Evolutionary conservation across 2,113 vertebrate species (phyloP), one percentile per base, ranked within the genome.

Genomic region (Mustelus asterias): DNA sequence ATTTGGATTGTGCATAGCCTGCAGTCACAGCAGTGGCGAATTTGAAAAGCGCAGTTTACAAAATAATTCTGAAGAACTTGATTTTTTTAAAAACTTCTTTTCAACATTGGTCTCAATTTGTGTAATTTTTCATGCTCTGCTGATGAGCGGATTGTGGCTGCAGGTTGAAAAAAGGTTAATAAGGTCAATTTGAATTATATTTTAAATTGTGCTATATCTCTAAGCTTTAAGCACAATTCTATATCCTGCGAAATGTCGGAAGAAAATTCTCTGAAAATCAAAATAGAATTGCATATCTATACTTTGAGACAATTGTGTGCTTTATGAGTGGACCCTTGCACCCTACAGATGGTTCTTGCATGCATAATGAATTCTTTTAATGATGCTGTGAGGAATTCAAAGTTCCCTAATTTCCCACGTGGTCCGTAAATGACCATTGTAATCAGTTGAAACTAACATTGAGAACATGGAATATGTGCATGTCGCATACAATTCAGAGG

Each of bases 361-460:
- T 95, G 94, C 94, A 76, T 95, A 95, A 95, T 95, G 69, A 95
- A 67, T 70, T 70, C 0, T 26, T 72, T 70, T 76, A 95, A 72
- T 95, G 67, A 95, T 24, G 44, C 41, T 48, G 26, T 33, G 94
- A 95, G 41, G 44, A 44, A 48, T 24, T 95, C 94, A 54, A 33
- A 72, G 94, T 72, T 95, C 37, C 69, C 94, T 95, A 95, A 95
- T 76, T 95, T 95, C 94, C 94, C 94, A 95, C 94, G 76, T 72
- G 41, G 41, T 95, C 94, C 41, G 16, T 76, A 95, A 95, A 72
- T 95, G 94, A 72, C 94, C 94, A 95, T 69, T 72, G 41, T 95
- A 72, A 72, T 95, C 94, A 70, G 41, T 72, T 72, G 67, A 95
- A 72, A 44, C 65, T 95, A 72, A 76, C 69, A 67, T 65, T 24